Evolutionary conservation across 2,888 invertebrate species (phyloP).

Genomic region (Eupithecia tripunctaria): DNA sequence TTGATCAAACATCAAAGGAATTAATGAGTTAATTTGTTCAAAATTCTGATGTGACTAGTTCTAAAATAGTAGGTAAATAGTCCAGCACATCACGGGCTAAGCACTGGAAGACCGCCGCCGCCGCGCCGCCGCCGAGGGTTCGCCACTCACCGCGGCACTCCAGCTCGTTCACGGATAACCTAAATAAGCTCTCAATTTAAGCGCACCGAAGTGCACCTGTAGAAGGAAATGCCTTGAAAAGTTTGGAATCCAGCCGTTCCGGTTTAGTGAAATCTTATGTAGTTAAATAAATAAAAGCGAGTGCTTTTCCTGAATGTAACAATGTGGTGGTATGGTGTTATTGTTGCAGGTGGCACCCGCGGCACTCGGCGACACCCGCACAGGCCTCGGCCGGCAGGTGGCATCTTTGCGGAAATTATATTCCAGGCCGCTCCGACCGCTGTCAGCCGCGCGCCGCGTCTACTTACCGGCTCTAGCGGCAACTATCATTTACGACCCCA

Average conservation of each 20-base stretch:
- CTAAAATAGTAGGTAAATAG: background rate
- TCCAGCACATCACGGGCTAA: background rate
- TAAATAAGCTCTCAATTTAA: background rate
- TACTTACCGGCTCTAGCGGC: background rate
- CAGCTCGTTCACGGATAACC: background rate
- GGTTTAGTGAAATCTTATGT: background rate
- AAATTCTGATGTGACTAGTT: background rate
- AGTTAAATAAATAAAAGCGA: background rate
- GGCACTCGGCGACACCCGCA: background rate
- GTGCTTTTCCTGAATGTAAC: background rate
- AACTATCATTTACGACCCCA: background rate
- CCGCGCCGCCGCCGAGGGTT: background rate
- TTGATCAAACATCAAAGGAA: background rate
- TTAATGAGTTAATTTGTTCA: background rate
- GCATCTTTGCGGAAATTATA: constrained; percentile 44
- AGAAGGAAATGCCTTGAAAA: background rate
- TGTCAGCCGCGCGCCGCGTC: constrained; percentile 40
- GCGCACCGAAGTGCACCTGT: background rate
- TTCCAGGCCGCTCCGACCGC: constrained; percentile 41
- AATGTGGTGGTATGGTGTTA: background rate
- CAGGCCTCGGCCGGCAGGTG: constrained; percentile 34
- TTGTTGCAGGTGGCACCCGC: background rate
- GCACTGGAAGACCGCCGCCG: background rate
- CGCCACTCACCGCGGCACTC: background rate
- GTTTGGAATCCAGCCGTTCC: background rate